Conservation (phyloP, 2,113 vertebrate species). For the Halichoeres trimaculatus region DNA sequence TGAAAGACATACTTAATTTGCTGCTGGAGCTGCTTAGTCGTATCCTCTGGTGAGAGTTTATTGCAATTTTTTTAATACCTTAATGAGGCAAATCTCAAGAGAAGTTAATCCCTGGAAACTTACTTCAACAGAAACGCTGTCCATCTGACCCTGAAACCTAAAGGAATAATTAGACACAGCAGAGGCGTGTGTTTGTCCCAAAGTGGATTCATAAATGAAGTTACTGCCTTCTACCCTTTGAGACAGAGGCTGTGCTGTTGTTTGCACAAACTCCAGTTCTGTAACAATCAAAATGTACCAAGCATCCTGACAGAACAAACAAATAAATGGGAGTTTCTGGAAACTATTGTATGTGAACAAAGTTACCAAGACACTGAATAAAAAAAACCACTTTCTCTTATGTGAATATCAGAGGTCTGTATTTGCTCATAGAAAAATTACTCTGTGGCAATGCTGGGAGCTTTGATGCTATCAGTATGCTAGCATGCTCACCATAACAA, state of each 20-base stretch:
- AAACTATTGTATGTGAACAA: no score
- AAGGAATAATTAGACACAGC: slow-evolving; percentile 61
- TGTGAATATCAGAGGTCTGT: no score
- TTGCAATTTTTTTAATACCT: slow-evolving; percentile 66
- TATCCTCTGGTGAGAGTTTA: slow-evolving; percentile 53
- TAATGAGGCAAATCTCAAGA: slow-evolving; percentile 67
- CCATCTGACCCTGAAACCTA: slow-evolving; percentile 61
- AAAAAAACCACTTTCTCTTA: no score
- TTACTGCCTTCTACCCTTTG: slow-evolving; percentile 31
- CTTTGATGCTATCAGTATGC: no score
- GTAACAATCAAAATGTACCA: background rate
- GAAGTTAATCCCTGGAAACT: slow-evolving; percentile 62
- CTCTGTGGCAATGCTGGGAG: no score
- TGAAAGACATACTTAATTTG: slow-evolving; percentile 63
- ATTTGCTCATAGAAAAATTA: no score
- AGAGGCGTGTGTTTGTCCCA: slow-evolving; percentile 37
- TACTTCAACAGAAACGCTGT: slow-evolving; percentile 54
- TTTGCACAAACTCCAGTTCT: slow-evolving; percentile 25
- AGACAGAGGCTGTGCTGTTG: slow-evolving; percentile 31
- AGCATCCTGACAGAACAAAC: no score
- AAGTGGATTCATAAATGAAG: slow-evolving; percentile 48
- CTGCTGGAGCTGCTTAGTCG: slow-evolving; percentile 31
- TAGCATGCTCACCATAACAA: no score
- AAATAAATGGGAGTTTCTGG: background rate
- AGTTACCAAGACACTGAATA: no score